These are phyloP conservation scores for Leuciscus idus DNA, from an alignment of 2,113 vertebrate species.

Conservation along the genomic window DNA sequence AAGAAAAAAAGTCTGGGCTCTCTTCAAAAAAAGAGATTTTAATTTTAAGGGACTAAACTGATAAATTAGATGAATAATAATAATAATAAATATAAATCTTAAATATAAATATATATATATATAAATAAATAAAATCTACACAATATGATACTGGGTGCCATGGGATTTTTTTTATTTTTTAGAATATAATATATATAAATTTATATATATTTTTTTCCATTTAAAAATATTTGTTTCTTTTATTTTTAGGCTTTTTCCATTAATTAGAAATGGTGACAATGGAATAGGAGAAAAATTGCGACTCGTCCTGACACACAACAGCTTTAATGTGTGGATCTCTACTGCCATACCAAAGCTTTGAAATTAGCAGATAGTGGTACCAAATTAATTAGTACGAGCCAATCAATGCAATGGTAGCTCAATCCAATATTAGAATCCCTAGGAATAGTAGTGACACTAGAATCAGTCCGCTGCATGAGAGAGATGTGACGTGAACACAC, in stretches of 20 bases:
- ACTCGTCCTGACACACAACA: neutral
- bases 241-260: neutral
- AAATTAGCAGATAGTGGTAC: neutral
- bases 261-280: neutral
- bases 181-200: no score
- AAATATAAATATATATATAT: no score
- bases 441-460: neutral
- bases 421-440: neutral
- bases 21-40: no score
- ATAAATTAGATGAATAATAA: no score
- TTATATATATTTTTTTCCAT: no score
- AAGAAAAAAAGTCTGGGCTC: no score
- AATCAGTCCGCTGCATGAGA: neutral
- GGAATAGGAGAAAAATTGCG: neutral
- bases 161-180: neutral
- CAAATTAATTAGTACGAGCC: neutral
- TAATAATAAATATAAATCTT: no score
- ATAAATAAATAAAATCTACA: no score
- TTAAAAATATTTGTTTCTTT: neutral
- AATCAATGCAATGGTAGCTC: neutral
- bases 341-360: neutral
- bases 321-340: neutral
- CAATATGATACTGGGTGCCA: no score
- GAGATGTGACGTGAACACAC: slow-evolving; percentile 59
- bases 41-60: no score